These are phyloP conservation scores for Barnardius zonarius DNA, from an alignment of 2,113 vertebrate genomes.

Conservation along the genomic window DNA sequence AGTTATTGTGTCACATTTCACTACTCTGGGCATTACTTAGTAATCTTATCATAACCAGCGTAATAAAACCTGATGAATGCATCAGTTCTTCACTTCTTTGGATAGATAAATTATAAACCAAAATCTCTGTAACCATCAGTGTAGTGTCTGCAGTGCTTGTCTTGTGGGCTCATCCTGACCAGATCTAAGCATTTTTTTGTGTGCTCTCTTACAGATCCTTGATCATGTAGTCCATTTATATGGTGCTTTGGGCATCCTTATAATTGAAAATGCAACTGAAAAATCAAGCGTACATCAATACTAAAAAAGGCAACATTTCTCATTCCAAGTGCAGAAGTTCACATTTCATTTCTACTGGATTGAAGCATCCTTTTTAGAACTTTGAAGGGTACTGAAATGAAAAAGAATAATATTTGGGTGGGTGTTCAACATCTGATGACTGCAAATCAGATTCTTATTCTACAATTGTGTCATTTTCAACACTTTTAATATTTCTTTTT, in stretches of 20 bases:
- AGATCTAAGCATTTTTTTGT: neutral
- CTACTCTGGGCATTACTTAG: neutral
- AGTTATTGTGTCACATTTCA: slow-evolving; percentile 3
- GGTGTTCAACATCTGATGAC: neutral
- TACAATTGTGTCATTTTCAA: neutral
- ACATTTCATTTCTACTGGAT: neutral
- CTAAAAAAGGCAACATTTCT: slow-evolving; percentile 33
- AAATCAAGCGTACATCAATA: neutral
- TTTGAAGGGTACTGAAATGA: neutral
- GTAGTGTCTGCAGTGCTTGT: neutral
- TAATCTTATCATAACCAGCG: neutral
- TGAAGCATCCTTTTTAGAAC: neutral
- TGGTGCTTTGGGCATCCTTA: neutral
- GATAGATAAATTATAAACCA: neutral
- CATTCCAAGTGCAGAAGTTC: neutral
- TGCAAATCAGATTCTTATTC: neutral
- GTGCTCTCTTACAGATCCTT: neutral
- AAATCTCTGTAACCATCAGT: neutral
- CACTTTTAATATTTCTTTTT: neutral
- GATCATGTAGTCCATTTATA: neutral
- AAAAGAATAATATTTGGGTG: neutral
- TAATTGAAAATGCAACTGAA: neutral
- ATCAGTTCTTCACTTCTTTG: neutral
- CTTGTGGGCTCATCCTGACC: neutral
- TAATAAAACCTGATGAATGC: slow-evolving; percentile 11